Evolutionary conservation across 2,888 invertebrate species (phyloP), one percentile per base, ranked within the genome.

Genomic region (Lithosia quadra): DNA sequence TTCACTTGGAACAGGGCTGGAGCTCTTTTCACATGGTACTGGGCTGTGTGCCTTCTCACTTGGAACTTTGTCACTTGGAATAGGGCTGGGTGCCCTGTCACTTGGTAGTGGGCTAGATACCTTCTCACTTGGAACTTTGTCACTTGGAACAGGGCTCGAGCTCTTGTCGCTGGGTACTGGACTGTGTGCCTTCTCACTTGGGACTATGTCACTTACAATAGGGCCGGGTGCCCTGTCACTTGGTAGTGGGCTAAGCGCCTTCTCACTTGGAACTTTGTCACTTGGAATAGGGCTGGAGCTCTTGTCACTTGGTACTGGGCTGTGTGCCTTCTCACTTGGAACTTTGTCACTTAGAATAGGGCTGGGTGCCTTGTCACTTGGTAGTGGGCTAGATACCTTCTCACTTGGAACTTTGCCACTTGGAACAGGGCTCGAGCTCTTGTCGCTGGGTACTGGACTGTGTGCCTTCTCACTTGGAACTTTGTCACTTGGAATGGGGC

Each of bases 341-440:
- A 49, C 21, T 7, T 56, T 63, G 0, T 57, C 43, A 10, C 60
- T 58, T 5, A 43, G 28, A 2, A 59, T 33, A 57, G 65, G 2
- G 34, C 39, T 49, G 2, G 57, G 28, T 0, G 2, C 24, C 39
- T 57, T 65, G 9, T 49, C 22, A 22, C 22, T 62, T 63, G 24
- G 53, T n/a, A 43, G 24, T 15, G 56, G 57, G 22, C 63, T 75
- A 11, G 62, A 34, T 53, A 22, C 59, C 22, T 68, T 72, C 0
- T 74, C 36, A 18, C 63, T 68, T 28, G 70, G 67, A 53, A 21
- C 60, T 4, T 67, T 69, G 1, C 56, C 63, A 34, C 55, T 56
- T 22, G 36, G 56, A 8, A 49, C 10, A 15, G 33, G 28, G 22
- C 61, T 69, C 0, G 28, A 43, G 0, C 24, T 33, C 2, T 66